Percentiles rank a stretch among this genome's conserved stretches.
phyloP scores from a whole-genome alignment of 2,797 vertebrate species.

The Muraenolepis orangiensis region DNA sequence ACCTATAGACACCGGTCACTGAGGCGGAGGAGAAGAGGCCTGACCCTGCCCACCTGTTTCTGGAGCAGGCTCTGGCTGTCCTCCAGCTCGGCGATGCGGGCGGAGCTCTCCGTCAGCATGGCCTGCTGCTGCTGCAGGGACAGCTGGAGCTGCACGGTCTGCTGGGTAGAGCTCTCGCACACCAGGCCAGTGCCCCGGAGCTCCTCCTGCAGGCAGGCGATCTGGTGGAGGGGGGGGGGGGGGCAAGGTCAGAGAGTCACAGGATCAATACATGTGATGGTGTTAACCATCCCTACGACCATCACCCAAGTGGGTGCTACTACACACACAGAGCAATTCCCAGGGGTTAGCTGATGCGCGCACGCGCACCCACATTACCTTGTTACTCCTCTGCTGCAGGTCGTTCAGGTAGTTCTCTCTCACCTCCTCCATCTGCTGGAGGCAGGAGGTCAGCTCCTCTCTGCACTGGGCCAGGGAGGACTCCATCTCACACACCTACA shows the following conservation, averaged over 20 bases:
- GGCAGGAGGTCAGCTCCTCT: slow-evolving; percentile 77
- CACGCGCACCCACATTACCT: slow-evolving; percentile 64
- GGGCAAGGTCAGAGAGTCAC: neutral
- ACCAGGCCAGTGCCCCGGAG: slow-evolving; percentile 73
- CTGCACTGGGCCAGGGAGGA: slow-evolving; percentile 77
- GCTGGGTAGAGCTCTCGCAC: slow-evolving; percentile 76
- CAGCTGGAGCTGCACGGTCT: slow-evolving; percentile 83
- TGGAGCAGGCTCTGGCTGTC: slow-evolving; percentile 85
- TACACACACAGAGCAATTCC: no score
- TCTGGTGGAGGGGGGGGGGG: neutral
- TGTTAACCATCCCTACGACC: no score
- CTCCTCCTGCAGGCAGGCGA: slow-evolving; percentile 78
- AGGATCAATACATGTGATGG: no score
- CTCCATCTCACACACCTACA: slow-evolving; percentile 81
- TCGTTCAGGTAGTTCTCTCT: slow-evolving; percentile 78
- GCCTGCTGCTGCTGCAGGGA: slow-evolving; percentile 85
- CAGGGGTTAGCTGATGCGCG: neutral
- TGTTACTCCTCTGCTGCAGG: slow-evolving; percentile 75
- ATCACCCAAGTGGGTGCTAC: no score
- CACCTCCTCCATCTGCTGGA: slow-evolving; percentile 79
- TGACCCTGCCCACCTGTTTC: slow-evolving; percentile 72
- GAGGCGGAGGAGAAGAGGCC: neutral
- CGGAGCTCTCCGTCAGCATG: slow-evolving; percentile 87
- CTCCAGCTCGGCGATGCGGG: slow-evolving; percentile 86
- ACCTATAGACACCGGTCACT: no score